Percentiles rank a stretch among this genome's conserved stretches.
phyloP scores from a whole-genome alignment of 1,140 invertebrate species.

The Drosophila subobscura region DNA sequence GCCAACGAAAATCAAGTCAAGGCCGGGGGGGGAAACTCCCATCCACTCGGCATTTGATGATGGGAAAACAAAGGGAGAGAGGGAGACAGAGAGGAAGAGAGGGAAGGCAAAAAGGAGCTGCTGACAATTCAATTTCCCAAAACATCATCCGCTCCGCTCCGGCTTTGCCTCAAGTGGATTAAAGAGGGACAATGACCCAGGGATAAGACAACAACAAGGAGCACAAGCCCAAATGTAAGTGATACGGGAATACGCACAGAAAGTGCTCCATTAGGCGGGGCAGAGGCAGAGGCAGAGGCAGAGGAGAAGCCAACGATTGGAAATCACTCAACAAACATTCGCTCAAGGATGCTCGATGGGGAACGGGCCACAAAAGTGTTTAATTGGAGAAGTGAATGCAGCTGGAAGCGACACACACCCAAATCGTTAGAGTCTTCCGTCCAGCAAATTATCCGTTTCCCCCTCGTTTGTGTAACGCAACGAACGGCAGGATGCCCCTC shows the following conservation, averaged over 20 bases:
- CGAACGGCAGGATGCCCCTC: slow-evolving; percentile 12
- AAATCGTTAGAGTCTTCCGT: not conserved
- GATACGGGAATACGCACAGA: slow-evolving; percentile 12
- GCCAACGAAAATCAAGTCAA: slow-evolving; percentile 36
- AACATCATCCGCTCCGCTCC: too few relatives aligned
- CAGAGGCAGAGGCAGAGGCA: not conserved
- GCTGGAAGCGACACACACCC: slow-evolving; percentile 1
- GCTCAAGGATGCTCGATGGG: slow-evolving; percentile 1
- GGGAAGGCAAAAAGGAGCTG: not conserved
- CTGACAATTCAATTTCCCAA: slow-evolving; percentile 43
- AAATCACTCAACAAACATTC: slow-evolving; percentile 7
- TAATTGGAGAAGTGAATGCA: slow-evolving; percentile 40
- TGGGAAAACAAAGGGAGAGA: slow-evolving; percentile 3
- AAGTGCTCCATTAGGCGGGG: not conserved
- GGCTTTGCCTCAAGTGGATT: slow-evolving; percentile 2
- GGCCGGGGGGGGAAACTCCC: not conserved
- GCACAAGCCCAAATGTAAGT: slow-evolving; percentile 1
- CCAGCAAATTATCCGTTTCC: slow-evolving; percentile 53
- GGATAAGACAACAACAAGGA: too few relatives aligned
- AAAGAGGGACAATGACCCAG: slow-evolving; percentile 27
- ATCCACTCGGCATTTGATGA: not conserved
- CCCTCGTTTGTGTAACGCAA: not conserved
- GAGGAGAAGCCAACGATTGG: not conserved
- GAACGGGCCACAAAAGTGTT: not conserved
- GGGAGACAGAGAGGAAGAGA: not conserved